Evolutionary conservation across 1,140 invertebrate genomes (phyloP), one percentile per base, ranked within the genome.

Genomic region (Bactericera cockerelli): DNA sequence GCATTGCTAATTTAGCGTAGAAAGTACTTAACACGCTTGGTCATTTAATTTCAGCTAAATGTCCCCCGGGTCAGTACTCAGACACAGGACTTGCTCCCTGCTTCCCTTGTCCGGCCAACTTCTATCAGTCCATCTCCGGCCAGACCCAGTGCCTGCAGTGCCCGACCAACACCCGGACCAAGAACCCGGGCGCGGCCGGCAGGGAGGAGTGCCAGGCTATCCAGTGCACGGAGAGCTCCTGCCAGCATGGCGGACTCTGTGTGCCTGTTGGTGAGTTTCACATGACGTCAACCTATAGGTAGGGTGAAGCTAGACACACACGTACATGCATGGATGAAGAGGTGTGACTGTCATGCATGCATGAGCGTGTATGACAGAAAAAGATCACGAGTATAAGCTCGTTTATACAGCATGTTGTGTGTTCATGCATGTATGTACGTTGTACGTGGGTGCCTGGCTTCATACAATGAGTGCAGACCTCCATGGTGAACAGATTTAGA

Each of bases 81-180:
- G 84, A 88, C 36, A 96, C 93, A 11, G 95, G 96, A 10, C 70
- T 99, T 13, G 85, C 93, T 8, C 94, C 94, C 0, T 99, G 96
- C 71, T 88, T 91, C 24, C 80, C 87, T 25, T 99, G 96, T 70
- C 95, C 96, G 0, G 77, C 80, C 59, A 89, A 98, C 69, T 94
- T 91, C 72, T 96, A 87, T 70, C 93, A 97, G 72, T 80, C 88
- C 3, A 72, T 82, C 39, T 74, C 85, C 58, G 91, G 92, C 1
- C 83, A 87, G 65, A 87, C 79, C 2, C 78, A 81, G 28, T 97
- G 93, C 69, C 77, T 81, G 63, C 89, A 93, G 70, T 97, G 93
- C 70, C 81, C 87, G 1, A 82, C 86, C 2, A 87, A 88, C 61
- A 89, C 87, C 75, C 81, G 82, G 63, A 97, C 92, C 0, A 78